Percentiles rank a stretch among this genome's conserved stretches.
Conservation (phyloP, 2,113 vertebrate genomes). For the Rhinopomastus cyanomelas region DNA sequence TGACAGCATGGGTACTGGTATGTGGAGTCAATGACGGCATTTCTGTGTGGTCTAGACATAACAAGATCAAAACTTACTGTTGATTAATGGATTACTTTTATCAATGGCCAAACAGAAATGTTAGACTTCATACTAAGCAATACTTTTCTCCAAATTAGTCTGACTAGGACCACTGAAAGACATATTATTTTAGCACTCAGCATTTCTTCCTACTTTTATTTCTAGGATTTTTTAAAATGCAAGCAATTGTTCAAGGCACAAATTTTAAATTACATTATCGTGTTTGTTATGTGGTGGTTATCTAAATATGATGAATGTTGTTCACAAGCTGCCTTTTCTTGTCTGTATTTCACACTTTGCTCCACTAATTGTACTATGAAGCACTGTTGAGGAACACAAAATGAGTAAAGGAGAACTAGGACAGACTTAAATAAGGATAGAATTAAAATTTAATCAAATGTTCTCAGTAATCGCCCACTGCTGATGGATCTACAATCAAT, state of each 20-base stretch:
- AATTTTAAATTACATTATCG: background rate
- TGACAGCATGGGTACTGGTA: background rate
- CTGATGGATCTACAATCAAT: background rate
- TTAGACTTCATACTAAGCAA: background rate
- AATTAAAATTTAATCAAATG: conserved; percentile 47
- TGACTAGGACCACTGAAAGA: background rate
- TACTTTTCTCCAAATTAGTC: background rate
- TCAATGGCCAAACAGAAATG: background rate
- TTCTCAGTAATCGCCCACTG: background rate
- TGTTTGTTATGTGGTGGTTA: background rate
- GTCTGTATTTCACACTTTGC: background rate
- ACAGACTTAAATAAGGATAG: background rate
- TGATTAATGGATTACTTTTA: background rate
- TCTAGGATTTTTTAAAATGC: background rate
- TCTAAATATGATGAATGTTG: background rate
- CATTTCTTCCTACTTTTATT: background rate
- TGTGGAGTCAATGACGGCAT: background rate
- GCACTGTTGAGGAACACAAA: background rate
- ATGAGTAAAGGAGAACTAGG: background rate
- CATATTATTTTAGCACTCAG: background rate
- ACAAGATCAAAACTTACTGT: background rate
- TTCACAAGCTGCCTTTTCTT: background rate
- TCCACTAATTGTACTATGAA: background rate
- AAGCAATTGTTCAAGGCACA: background rate
- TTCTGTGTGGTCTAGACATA: background rate